Percentiles rank a stretch among this genome's conserved stretches.
These are phyloP conservation scores for Monochamus saltuarius DNA, from an alignment of 1,140 invertebrate species.

Conservation along the genomic window DNA sequence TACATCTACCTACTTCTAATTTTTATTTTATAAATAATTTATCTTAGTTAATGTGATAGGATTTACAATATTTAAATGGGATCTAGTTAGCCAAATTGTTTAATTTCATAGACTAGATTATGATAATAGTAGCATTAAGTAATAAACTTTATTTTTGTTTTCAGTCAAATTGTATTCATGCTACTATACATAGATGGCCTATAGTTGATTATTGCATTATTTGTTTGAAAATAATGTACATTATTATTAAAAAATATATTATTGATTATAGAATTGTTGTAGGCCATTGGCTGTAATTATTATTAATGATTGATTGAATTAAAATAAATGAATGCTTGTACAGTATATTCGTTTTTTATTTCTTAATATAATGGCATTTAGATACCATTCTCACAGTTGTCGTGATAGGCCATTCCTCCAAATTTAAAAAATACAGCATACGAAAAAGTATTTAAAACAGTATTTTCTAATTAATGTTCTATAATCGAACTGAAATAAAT, in stretches of 20 bases:
- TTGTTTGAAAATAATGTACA: conserved; percentile 35
- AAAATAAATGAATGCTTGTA: conserved; percentile 47
- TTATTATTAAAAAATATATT: conserved; percentile 31
- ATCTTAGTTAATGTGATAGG: conserved; percentile 3
- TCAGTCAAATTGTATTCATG: conserved; percentile 10
- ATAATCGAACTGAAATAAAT: too few relatives aligned
- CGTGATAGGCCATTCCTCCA: too few relatives aligned
- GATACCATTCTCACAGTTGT: too few relatives aligned
- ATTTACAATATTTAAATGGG: background rate
- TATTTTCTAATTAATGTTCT: too few relatives aligned
- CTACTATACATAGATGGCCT: conserved; percentile 33
- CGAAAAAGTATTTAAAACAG: too few relatives aligned
- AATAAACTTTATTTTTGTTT: conserved; percentile 4
- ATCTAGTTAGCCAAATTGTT: background rate
- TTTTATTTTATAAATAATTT: conserved; percentile 29
- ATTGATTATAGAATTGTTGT: conserved; percentile 45
- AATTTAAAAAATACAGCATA: too few relatives aligned
- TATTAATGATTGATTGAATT: conserved; percentile 44
- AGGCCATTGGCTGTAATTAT: conserved; percentile 48
- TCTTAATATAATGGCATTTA: too few relatives aligned
- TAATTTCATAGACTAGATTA: background rate
- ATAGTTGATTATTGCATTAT: conserved; percentile 24
- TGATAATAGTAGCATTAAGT: background rate
- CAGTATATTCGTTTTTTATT: conserved; percentile 22
- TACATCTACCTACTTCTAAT: conserved; percentile 19